Base-by-base conservation (phyloP, 2,888 invertebrate genomes). In the Conomelus anceps region DNA sequence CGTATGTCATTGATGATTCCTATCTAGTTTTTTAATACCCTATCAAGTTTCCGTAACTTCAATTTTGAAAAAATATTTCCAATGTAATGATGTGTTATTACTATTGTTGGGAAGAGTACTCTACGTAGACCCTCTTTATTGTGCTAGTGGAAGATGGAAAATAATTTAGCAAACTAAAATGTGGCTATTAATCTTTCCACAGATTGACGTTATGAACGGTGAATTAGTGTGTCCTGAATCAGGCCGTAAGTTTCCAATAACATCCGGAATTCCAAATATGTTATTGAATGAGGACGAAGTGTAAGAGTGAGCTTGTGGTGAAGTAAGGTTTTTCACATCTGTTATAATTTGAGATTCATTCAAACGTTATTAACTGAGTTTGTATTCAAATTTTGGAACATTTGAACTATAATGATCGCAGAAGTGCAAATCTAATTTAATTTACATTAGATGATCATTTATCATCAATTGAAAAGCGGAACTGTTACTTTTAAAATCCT, bases 251-350 rank as follows among this genome's bases (percentile, higher is more conserved):
- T 99, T 99, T 93, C 98, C 98, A 4, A 99, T 99, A 90, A 96
- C 95, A 87, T 97, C 99, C 93, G 99, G 99, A 88, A 99, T 99
- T 92, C 99, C 99, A 41, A 99, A 99, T 93, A 99, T 99, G 99
- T 94, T 99, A 90, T 94, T 99, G 89, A 98, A 98, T 92, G 99
- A 99, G 94, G 98, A 99, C 92, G 99, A 99, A 96, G 97, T 98
- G 85, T 91, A 90, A 91, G 6, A 22, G n/a, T 63, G 7, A 22
- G 22, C 22, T 84, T 85, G n/a, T 3, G 3, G 13, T 22, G 1
- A 13, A 23, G 34, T 87, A n/a, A n/a, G 63, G n/a, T n/a, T 63
- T n/a, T n/a, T n/a, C n/a, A n/a, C n/a, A n/a, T n/a, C 63, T n/a
- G 63, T 63, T 63, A n/a, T n/a, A n/a, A n/a, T 63, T 41, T 17